Evolutionary conservation across 2,797 vertebrate genomes (phyloP).

Genomic region (Eleutherodactylus coqui): DNA sequence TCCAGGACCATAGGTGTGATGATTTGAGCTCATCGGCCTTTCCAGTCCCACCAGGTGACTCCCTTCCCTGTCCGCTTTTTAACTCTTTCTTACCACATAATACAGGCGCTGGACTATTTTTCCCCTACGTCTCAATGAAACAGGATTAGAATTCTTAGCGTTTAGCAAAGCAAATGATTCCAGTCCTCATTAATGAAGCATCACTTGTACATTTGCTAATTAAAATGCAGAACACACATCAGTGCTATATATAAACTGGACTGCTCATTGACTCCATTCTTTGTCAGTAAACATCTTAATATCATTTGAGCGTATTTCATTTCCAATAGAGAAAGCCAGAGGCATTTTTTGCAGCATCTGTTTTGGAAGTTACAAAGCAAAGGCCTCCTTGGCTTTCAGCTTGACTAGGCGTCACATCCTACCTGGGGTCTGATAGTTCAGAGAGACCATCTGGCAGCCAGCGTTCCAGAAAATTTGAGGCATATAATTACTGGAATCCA

Average conservation of each 20-base stretch:
- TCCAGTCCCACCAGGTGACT: no score
- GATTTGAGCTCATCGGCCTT: no score
- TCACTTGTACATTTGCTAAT: conserved; percentile 32
- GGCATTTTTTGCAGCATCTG: conserved; percentile 80
- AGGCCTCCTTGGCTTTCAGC: conserved; percentile 68
- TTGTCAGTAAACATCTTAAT: conserved; percentile 63
- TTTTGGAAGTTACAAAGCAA: conserved; percentile 68
- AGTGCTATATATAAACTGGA: not conserved
- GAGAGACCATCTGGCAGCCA: conserved; percentile 99
- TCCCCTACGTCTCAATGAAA: not conserved
- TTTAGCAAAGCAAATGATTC: not conserved
- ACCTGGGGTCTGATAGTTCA: conserved; percentile 99
- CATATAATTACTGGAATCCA: conserved; percentile 99
- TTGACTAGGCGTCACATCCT: conserved; percentile 73
- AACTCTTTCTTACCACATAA: no score
- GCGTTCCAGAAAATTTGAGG: conserved; percentile 99
- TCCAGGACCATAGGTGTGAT: no score
- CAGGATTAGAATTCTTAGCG: not conserved
- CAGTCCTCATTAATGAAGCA: conserved; percentile 13
- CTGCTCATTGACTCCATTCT: conserved; percentile 65
- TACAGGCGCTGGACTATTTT: not conserved
- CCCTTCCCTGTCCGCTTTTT: no score
- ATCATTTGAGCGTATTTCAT: conserved; percentile 78
- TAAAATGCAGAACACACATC: conserved; percentile 53
- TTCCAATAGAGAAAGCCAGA: conserved; percentile 72